A percentile compares a stretch with the other conserved stretches of the same genome.
Evolutionary conservation across 2,113 vertebrate genomes (phyloP).

Genomic region (Tautogolabrus adspersus): DNA sequence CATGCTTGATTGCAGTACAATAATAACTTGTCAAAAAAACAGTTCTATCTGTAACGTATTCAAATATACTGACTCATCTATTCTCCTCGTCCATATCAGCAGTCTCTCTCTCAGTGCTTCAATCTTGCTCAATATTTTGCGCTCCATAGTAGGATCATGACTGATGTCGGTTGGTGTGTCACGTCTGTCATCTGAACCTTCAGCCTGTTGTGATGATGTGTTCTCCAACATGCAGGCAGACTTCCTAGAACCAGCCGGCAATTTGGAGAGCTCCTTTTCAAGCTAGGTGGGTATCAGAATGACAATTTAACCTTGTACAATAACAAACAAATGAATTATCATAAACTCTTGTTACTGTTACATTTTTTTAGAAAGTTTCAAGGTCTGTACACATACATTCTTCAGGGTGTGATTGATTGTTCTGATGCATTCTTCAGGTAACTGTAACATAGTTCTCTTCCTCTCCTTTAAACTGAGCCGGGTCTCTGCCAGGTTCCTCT

Average conservation of each 20-base stretch:
- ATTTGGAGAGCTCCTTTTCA: constrained; percentile 78
- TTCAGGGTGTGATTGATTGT: constrained; percentile 83
- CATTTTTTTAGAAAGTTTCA: neutral
- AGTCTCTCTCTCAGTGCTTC: constrained; percentile 80
- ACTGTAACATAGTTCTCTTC: constrained; percentile 79
- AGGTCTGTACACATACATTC: constrained; percentile 82
- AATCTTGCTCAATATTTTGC: constrained; percentile 81
- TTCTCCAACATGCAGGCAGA: constrained; percentile 27
- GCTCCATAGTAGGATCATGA: constrained; percentile 66
- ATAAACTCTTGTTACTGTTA: neutral
- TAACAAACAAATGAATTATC: neutral
- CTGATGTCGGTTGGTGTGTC: constrained; percentile 40
- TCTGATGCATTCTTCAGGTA: constrained; percentile 86
- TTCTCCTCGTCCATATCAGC: constrained; percentile 79
- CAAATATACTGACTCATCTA: constrained; percentile 76
- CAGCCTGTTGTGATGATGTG: constrained; percentile 15
- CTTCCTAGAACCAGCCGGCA: constrained; percentile 64
- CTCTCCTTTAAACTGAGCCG: constrained; percentile 80
- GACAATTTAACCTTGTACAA: neutral
- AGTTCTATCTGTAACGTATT: neutral
- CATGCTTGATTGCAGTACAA: neutral
- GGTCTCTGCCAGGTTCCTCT: constrained; percentile 82
- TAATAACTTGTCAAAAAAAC: neutral
- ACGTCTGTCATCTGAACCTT: constrained; percentile 46
- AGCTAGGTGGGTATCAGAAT: constrained; percentile 74